Evolutionary conservation across 2,888 invertebrate genomes (phyloP).

Genomic region (Mesorhabditis belari): DNA sequence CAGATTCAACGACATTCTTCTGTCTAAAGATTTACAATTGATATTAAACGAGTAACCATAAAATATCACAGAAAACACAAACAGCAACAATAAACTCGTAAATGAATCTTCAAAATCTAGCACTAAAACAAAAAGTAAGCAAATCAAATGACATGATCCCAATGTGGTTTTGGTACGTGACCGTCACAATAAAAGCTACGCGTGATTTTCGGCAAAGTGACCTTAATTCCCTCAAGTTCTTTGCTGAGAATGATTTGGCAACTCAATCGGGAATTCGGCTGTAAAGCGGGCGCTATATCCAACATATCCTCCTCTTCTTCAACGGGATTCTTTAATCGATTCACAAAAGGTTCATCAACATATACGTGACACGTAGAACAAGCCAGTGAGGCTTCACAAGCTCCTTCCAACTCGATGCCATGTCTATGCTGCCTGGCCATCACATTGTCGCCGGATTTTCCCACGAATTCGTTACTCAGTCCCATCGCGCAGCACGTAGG

Average conservation of each 20-base stretch:
- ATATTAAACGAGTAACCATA: too few relatives aligned
- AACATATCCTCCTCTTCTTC: conserved; percentile 77
- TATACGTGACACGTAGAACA: conserved; percentile 98
- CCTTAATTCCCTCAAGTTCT: conserved; percentile 76
- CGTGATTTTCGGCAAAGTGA: conserved; percentile 77
- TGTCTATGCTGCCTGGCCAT: conserved; percentile 82
- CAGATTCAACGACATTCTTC: background rate
- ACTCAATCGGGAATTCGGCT: conserved; percentile 86
- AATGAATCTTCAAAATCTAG: background rate
- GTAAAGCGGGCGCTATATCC: conserved; percentile 75
- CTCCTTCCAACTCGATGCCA: conserved; percentile 89
- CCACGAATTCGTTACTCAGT: conserved; percentile 71
- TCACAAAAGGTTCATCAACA: conserved; percentile 68
- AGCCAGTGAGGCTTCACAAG: conserved; percentile 94
- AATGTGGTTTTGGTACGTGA: conserved; percentile 89
- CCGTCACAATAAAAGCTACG: conserved; percentile 97
- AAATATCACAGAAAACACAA: too few relatives aligned
- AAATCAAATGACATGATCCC: conserved; percentile 23
- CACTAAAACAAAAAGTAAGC: conserved; percentile 1
- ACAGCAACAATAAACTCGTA: too few relatives aligned
- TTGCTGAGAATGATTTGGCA: conserved; percentile 81
- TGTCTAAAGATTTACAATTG: too few relatives aligned
- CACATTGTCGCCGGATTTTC: conserved; percentile 87
- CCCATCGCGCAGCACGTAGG: conserved; percentile 77
- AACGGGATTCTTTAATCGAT: conserved; percentile 71